Conservation (phyloP, 2,888 invertebrate genomes). For the Panzeria rudis region DNA sequence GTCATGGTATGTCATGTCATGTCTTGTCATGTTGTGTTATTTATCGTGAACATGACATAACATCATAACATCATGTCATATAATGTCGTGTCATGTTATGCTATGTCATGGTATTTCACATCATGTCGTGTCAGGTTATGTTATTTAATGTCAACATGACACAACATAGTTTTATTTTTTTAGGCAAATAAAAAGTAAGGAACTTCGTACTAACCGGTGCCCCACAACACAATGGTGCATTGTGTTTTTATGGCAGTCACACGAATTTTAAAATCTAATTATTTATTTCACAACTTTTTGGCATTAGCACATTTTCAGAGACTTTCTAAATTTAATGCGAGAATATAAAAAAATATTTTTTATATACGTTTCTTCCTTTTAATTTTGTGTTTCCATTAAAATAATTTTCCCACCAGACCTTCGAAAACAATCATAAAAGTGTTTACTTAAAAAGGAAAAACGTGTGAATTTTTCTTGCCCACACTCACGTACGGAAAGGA, state of each 20-base stretch:
- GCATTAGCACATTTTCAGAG: not conserved
- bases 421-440: slow-evolving; percentile 50
- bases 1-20: too few species aligned
- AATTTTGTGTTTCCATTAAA: slow-evolving; percentile 38
- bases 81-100: too few species aligned
- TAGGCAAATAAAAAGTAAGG: too few species aligned
- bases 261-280: not conserved
- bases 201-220: too few species aligned
- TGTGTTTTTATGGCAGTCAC: not conserved
- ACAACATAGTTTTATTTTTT: too few species aligned
- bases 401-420: slow-evolving; percentile 56
- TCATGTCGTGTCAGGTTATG: too few species aligned
- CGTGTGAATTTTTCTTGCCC: slow-evolving; percentile 58
- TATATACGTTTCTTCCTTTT: not conserved
- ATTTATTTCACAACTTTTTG: not conserved
- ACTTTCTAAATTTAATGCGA: not conserved
- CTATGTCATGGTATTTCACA: too few species aligned
- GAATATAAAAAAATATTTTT: not conserved
- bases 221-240: too few species aligned
- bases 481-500: slow-evolving; percentile 45
- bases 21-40: too few species aligned
- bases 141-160: too few species aligned
- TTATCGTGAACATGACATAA: too few species aligned
- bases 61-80: too few species aligned
- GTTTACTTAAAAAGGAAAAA: slow-evolving; percentile 56